A percentile compares a stretch with the other conserved stretches of the same genome.
Evolutionary conservation across 2,113 vertebrate genomes (phyloP).

Genomic region (Callaeas wilsoni): DNA sequence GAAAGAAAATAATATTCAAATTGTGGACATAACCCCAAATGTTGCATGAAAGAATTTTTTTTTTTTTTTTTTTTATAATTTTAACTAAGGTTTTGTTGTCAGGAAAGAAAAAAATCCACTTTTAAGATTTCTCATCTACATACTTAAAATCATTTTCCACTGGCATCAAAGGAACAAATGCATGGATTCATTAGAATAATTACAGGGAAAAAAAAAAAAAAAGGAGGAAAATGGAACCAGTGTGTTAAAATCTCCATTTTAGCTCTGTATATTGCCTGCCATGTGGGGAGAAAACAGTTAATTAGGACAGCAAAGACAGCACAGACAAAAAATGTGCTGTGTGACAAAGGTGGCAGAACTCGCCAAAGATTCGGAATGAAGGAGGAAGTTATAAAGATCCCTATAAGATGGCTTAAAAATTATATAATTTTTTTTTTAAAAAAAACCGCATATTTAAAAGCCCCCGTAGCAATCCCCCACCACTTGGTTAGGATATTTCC

Average conservation of each 20-base stretch:
- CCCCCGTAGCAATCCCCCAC: neutral
- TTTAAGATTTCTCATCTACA: constrained; percentile 56
- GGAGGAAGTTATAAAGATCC: neutral
- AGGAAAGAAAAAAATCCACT: neutral
- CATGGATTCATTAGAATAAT: constrained; percentile 55
- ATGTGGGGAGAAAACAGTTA: constrained; percentile 39
- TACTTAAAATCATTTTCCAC: constrained; percentile 47
- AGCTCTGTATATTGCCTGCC: constrained; percentile 19
- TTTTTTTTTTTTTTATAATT: neutral
- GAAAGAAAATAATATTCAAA: constrained; percentile 12
- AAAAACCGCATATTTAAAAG: too few relatives aligned
- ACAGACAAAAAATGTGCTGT: constrained; percentile 9
- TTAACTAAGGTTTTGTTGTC: constrained; percentile 3
- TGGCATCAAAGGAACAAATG: constrained; percentile 31
- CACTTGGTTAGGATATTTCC: neutral
- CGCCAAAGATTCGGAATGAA: neutral
- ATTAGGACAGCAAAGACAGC: constrained; percentile 53
- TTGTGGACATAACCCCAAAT: neutral
- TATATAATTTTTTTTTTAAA: fast-evolving
- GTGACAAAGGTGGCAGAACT: constrained; percentile 53
- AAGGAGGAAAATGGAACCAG: neutral
- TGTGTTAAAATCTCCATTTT: constrained; percentile 29
- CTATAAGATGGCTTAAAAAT: neutral
- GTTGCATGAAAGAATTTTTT: constrained; percentile 5
- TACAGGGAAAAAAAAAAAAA: neutral